Evolutionary conservation across 2,113 vertebrate genomes (phyloP).

Genomic region (Otus sunia): DNA sequence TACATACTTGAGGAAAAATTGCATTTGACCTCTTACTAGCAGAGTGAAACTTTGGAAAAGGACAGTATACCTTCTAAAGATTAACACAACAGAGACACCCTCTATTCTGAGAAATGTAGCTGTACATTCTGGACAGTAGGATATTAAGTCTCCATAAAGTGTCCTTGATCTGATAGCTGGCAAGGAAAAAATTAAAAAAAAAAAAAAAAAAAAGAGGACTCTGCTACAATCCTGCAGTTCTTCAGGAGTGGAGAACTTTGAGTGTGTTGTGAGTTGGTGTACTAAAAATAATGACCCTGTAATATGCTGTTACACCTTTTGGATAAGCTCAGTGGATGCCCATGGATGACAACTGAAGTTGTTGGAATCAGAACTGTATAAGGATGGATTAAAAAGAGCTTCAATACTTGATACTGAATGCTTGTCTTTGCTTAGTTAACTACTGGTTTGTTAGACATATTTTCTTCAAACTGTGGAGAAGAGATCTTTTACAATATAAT

Average conservation of each 20-base stretch:
- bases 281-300: background rate
- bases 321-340: background rate
- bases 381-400: background rate
- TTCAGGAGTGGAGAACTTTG: background rate
- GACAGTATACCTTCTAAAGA: background rate
- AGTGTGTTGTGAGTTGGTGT: background rate
- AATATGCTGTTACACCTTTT: background rate
- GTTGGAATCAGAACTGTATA: background rate
- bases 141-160: background rate
- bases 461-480: background rate
- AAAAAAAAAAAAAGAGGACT: background rate
- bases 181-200: no score
- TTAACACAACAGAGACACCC: background rate
- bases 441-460: background rate
- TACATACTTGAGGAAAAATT: background rate
- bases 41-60: background rate
- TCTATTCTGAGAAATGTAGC: background rate
- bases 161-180: background rate
- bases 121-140: background rate
- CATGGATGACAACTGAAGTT: background rate
- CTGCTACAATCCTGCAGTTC: background rate
- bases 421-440: background rate
- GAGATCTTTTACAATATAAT: background rate
- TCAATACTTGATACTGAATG: background rate
- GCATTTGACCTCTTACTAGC: background rate